Evolutionary conservation across 2,113 vertebrate genomes (phyloP).

Genomic region (Neofelis nebulosa): DNA sequence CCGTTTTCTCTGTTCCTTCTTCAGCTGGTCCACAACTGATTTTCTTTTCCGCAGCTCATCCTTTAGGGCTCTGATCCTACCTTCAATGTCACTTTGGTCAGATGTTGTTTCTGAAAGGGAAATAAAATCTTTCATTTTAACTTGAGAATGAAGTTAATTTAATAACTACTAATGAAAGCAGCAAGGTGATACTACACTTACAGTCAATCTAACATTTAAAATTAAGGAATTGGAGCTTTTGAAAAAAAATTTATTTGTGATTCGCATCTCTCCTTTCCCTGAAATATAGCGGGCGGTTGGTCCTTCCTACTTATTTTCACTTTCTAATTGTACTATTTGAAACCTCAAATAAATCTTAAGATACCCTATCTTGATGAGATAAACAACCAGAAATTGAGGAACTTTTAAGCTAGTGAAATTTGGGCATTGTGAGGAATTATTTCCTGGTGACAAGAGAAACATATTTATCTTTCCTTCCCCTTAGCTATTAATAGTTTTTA

Average conservation of each 20-base stretch:
- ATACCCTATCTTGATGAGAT: neutral
- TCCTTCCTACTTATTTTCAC: neutral
- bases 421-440: neutral
- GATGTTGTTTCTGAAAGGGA: slow-evolving; percentile 91
- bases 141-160: slow-evolving; percentile 3
- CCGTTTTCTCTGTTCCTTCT: slow-evolving; percentile 96
- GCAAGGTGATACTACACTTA: slow-evolving; percentile 14
- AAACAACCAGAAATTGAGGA: slow-evolving; percentile 22
- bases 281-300: neutral
- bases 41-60: slow-evolving; percentile 94
- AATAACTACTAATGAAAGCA: slow-evolving; percentile 20
- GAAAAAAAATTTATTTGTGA: neutral
- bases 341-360: slow-evolving; percentile 28
- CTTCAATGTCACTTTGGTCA: slow-evolving; percentile 97
- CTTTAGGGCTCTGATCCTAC: slow-evolving; percentile 94
- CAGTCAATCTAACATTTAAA: slow-evolving; percentile 29
- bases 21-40: slow-evolving; percentile 93
- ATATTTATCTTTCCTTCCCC: neutral
- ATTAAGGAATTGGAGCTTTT: slow-evolving; percentile 24
- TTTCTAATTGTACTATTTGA: slow-evolving; percentile 45
- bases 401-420: neutral
- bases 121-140: neutral
- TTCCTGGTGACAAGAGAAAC: neutral
- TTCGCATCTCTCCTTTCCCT: neutral
- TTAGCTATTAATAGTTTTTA: slow-evolving; percentile 45